phyloP scores from a whole-genome alignment of 2,113 vertebrate species.

The Hyperopisus bebe region DNA sequence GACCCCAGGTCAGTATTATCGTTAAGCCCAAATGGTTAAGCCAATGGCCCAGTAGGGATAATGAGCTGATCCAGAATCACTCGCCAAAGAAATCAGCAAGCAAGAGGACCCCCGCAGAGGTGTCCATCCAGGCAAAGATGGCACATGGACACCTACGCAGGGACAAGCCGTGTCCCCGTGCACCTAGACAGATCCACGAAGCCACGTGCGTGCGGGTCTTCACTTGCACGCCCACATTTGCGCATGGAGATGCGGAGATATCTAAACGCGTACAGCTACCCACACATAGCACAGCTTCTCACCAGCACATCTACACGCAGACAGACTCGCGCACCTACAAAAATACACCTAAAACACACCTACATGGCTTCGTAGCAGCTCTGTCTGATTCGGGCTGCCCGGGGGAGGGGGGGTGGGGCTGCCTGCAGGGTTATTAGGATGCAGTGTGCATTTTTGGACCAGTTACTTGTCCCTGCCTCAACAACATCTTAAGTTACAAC shows the following conservation, averaged over 20 bases:
- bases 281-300: neutral
- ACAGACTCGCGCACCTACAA: neutral
- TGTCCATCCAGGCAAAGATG: neutral
- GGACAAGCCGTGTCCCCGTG: neutral
- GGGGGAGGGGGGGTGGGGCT: neutral
- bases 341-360: slow-evolving; percentile 4
- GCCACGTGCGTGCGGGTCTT: neutral
- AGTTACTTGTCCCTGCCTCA: neutral
- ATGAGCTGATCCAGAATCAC: neutral
- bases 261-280: neutral
- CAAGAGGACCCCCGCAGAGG: neutral
- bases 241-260: neutral
- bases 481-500: neutral
- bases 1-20: neutral
- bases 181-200: neutral
- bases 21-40: neutral
- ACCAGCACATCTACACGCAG: neutral
- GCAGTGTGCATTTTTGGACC: slow-evolving; percentile 1
- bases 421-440: neutral
- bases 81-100: neutral
- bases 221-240: neutral
- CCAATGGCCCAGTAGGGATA: neutral
- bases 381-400: neutral
- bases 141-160: neutral
- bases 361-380: neutral